Evolutionary conservation across 1,140 invertebrate genomes (phyloP), one percentile per base, ranked within the genome.

Genomic region (Drosophila lini): DNA sequence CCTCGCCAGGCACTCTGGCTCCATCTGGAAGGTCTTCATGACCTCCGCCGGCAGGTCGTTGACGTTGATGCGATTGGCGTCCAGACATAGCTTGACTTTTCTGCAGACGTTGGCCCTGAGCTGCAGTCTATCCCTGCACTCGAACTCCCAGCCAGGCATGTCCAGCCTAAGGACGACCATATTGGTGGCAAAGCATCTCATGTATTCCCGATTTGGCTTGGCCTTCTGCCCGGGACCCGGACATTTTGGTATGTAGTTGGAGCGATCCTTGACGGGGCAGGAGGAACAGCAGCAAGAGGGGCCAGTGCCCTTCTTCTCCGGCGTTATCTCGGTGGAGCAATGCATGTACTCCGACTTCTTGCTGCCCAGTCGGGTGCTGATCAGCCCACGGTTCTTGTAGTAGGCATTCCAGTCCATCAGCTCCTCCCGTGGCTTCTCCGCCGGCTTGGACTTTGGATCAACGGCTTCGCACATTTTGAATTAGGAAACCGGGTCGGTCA

Each of bases 61-160:
- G 32, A 82, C 71, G 15, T 82, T 77, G 19, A 86, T 82, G n/a
- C 83, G 76, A 31, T 38, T 31, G 0, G 28, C 36, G 11, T 75
- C 50, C 19, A 86, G 36, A 1, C 41, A 1, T 0, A 70, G 52
- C 31, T 82, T 80, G 58, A 80, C 81, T 0, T 68, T 71, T 6
- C 48, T 50, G 28, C 83, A 88, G 3, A 86, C 44, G 6, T 50
- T 53, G 1, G 57, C 68, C 3, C 13, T 59, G 0, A 86, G 57
- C 2, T 41, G 10, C 4, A 88, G 50, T 9, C 25, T 5, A 0
- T 69, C 64, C 1, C 7, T 63, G 15, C 42, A 55, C 28, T 77
- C 76, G 15, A 86, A 86, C 3, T 80, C 71, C 9, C 71, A 42
- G 3, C 83, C 83, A 7, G 83, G 83, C 83, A 86, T 77, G 9